Evolutionary conservation across 2,888 invertebrate species (phyloP), one percentile per base, ranked within the genome.

Genomic region (Pheosia tremula): DNA sequence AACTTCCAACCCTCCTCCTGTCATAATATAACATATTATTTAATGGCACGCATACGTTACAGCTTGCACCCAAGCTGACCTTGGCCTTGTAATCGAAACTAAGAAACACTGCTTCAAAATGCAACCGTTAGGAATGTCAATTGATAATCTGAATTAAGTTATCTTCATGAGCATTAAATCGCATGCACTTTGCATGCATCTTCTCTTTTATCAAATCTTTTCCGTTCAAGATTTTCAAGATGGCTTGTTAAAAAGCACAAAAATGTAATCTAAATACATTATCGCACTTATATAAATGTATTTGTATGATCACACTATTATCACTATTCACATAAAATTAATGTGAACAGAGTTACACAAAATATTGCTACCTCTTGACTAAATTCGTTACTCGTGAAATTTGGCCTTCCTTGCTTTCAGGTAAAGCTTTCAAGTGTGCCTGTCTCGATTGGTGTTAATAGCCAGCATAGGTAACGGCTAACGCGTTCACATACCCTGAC

Each of bases 1-100:
- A 98, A 92, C 93, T 98, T 98, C 98, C 98, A 98, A 77, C 98
- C 98, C 87, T 98, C 98, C 89, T 98, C 98, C 97, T 98, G 93
- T 72, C 5, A 58, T 45, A 66, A 76, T 57, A 69, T 62, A 67
- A 38, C 56, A 60, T 45, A 60, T 60, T 47, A 62, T 71, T 61
- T 57, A 58, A 58, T 56, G 37, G 37, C 56, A 53, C 57, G 56
- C 57, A 60, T 57, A 50, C n/a, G 47, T 47, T n/a, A 47, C 47
- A 11, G 47, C 47, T 47, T 47, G 64, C 47, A 57, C 63, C 57
- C 52, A 58, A 56, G 52, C 45, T 58, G 56, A 53, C 72, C 72
- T 72, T 74, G 76, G 56, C 74, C 72, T 68, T 62, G 39, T 58
- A 58, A 58, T 58, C 61, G 63, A 63, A 62, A 60, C 55, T 60